Evolutionary conservation across 2,888 invertebrate species (phyloP), one percentile per base, ranked within the genome.

Genomic region (Gastrophysa polygoni): DNA sequence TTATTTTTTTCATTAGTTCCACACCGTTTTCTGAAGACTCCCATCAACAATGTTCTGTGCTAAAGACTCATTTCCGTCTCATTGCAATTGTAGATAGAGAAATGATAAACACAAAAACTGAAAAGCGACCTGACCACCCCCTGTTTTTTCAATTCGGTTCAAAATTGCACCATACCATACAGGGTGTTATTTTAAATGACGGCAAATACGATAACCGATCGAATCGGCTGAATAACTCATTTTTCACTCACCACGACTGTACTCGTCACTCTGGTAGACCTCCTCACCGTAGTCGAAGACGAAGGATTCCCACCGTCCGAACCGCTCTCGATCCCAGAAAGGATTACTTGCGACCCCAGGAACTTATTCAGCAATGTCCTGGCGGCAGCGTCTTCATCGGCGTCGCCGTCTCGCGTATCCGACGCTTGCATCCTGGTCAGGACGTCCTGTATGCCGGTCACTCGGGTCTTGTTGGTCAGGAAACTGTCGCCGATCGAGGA

Each of bases 351-450:
- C 67, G 92, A 91, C 60, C 92, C 92, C 48, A 93, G 85, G 83
- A 92, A 92, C 84, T 92, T 92, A 83, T 93, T 93, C 55, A 92
- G 85, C 72, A 92, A 84, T 64, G 89, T 88, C 59, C 91, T 86
- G 38, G 91, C 91, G 81, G 91, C 90, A 38, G 84, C 80, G 80
- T 91, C 91, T 77, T 90, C 90, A 28, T 80, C 78, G 1, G 84
- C 85, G 77, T 91, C 91, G 7, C 89, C 89, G 66, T 85, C 87
- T 73, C 87, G 86, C 28, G 67, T 63, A 7, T 72, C 77, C 74
- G 80, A 77, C 75, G 90, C 90, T 77, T 88, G 88, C 92, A 93
- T 93, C 70, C 92, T 85, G 4, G 87, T 86, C 57, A 93, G 83
- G 14, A 91, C 90, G 76, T 93, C 93, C 76, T 90, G 87, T 1